These are phyloP conservation scores for Philonicus albiceps DNA, from an alignment of 2,888 invertebrate genomes.

Conservation along the genomic window DNA sequence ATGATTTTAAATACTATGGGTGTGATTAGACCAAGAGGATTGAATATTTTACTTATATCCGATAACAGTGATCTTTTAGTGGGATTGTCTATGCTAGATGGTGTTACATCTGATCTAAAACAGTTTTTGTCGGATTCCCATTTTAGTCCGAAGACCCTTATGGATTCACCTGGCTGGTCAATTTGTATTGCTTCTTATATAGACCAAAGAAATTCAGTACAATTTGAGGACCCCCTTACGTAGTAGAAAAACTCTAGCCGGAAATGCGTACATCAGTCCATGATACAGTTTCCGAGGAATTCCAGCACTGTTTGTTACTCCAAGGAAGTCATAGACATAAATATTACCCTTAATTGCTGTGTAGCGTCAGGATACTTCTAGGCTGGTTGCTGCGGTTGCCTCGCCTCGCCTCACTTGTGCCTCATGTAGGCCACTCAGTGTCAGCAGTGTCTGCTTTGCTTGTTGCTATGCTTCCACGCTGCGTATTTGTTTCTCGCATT, in stretches of 20 bases:
- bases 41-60: background rate
- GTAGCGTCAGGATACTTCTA: too few species aligned
- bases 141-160: background rate
- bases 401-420: too few species aligned
- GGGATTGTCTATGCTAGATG: background rate
- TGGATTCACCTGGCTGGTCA: background rate
- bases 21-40: background rate
- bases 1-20: too few species aligned
- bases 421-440: too few species aligned
- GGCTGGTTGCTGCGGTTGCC: too few species aligned
- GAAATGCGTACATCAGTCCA: background rate
- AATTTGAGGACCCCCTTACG: slow-evolving; percentile 17
- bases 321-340: background rate
- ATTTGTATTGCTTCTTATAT: background rate
- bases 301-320: background rate
- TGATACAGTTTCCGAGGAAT: background rate
- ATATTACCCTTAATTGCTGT: background rate
- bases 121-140: background rate
- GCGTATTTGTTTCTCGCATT: too few species aligned
- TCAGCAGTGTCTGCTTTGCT: too few species aligned
- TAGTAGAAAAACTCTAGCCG: background rate
- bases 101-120: background rate
- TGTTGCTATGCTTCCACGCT: too few species aligned
- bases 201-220: background rate
- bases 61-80: background rate